Evolutionary conservation across 2,797 vertebrate species (phyloP).

Genomic region (Leptoclinus maculatus): DNA sequence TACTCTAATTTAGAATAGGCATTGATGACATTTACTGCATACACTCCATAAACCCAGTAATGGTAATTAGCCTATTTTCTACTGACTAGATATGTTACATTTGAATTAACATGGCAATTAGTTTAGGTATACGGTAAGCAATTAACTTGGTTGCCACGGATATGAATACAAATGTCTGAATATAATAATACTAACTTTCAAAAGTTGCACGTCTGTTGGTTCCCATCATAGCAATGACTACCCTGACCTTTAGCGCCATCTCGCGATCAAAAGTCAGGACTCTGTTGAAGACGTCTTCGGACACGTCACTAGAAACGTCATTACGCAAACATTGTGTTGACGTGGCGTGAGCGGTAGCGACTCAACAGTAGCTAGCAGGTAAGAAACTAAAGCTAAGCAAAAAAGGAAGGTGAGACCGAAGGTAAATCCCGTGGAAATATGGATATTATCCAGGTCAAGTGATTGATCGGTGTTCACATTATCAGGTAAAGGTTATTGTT

Average conservation of each 20-base stretch:
- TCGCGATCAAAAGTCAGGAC: background rate
- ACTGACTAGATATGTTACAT: no score
- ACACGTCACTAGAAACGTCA: slow-evolving; percentile 68
- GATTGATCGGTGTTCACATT: slow-evolving; percentile 35
- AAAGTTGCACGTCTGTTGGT: background rate
- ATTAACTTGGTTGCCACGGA: background rate
- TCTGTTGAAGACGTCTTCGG: background rate
- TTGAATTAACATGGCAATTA: background rate
- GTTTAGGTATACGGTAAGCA: background rate
- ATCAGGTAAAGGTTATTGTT: slow-evolving; percentile 53
- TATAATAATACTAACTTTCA: background rate
- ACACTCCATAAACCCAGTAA: background rate
- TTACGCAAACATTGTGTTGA: slow-evolving; percentile 82
- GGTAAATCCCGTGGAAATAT: slow-evolving; percentile 51
- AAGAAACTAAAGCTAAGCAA: background rate
- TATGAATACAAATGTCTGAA: background rate
- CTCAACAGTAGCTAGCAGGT: slow-evolving; percentile 36
- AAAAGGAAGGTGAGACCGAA: slow-evolving; percentile 36
- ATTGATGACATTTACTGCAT: background rate
- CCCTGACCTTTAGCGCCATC: slow-evolving; percentile 52
- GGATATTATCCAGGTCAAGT: slow-evolving; percentile 50
- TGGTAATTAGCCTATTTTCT: background rate
- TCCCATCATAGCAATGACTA: background rate
- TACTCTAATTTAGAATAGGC: background rate
- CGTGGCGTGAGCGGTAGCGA: slow-evolving; percentile 78